Conservation (phyloP, 2,113 vertebrate species). For the Embiotoca jacksoni region DNA sequence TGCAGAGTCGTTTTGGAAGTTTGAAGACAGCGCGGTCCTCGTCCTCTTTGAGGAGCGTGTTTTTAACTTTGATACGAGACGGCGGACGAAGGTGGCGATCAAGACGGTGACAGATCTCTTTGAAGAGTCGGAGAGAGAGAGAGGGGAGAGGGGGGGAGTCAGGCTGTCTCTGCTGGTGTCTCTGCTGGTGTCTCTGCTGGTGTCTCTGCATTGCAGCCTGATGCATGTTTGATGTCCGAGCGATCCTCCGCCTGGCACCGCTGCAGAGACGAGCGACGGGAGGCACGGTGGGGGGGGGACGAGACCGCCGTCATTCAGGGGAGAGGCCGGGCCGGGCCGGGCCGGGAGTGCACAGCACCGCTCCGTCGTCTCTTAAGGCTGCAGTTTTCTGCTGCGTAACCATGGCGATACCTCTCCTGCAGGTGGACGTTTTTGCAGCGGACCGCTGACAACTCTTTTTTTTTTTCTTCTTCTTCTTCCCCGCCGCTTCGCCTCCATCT, state of each 20-base stretch:
- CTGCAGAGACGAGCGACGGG: slow-evolving; percentile 61
- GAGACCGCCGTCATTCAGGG: slow-evolving; percentile 26
- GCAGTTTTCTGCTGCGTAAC: slow-evolving; percentile 27
- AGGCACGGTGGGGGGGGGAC: slow-evolving; percentile 56
- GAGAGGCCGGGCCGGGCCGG: slow-evolving; percentile 52
- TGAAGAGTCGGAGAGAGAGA: neutral
- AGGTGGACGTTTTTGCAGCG: slow-evolving; percentile 15
- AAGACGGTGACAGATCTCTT: neutral
- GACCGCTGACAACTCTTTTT: slow-evolving; percentile 10
- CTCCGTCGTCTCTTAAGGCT: slow-evolving; percentile 11
- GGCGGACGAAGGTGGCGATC: neutral
- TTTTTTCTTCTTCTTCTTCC: too few relatives aligned
- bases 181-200: neutral
- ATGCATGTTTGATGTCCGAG: slow-evolving; percentile 33
- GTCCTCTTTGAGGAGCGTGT: neutral
- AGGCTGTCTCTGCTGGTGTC: neutral
- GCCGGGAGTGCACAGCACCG: slow-evolving; percentile 25
- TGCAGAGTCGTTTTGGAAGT: slow-evolving; percentile 37
- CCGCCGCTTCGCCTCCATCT: slow-evolving; percentile 1
- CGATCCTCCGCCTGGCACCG: slow-evolving; percentile 60
- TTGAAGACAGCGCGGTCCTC: slow-evolving; percentile 8
- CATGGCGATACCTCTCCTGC: slow-evolving; percentile 12
- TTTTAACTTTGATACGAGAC: neutral
- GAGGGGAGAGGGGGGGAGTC: neutral
- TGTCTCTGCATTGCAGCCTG: slow-evolving; percentile 57